These are phyloP conservation scores for Phoxinus dragarum DNA, from an alignment of 2,797 vertebrate species.

Conservation along the genomic window DNA sequence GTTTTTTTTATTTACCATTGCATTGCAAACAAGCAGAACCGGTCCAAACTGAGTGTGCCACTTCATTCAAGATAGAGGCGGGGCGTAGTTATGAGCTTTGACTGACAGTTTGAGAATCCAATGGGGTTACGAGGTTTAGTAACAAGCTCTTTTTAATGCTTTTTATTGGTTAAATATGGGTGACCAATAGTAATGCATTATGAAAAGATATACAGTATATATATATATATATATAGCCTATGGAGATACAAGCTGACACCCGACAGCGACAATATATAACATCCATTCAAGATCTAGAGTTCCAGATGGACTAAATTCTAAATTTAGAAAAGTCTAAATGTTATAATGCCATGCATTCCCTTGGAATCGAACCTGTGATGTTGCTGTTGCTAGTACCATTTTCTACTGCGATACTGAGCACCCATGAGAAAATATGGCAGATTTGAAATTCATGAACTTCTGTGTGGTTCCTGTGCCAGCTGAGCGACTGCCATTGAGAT, in stretches of 20 bases:
- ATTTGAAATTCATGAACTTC: constrained; percentile 9
- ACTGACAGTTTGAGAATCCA: neutral
- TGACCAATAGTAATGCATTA: neutral
- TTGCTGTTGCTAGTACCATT: neutral
- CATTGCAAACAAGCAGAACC: too few species aligned
- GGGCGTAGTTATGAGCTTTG: neutral
- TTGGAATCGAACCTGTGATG: neutral
- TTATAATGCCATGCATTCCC: neutral
- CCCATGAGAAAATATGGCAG: neutral
- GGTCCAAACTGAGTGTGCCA: too few species aligned
- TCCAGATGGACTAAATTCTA: neutral
- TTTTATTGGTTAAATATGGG: neutral
- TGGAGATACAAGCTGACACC: neutral
- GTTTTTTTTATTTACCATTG: too few species aligned
- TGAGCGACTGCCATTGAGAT: constrained; percentile 18
- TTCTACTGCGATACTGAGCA: neutral
- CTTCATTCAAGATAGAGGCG: neutral
- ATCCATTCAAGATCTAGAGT: neutral
- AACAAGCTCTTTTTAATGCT: neutral
- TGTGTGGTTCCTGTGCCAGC: neutral
- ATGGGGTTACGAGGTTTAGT: neutral
- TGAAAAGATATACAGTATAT: neutral
- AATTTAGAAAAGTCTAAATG: neutral
- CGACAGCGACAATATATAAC: neutral
- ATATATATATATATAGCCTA: too few species aligned